Conservation (phyloP, 1,140 invertebrate genomes). For the Bombyx mori region ASM3026992v2 NC_085119.1:12613501-12614000, state of each 20-base stretch:
- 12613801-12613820: constrained; percentile 19
- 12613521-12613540: too few relatives aligned
- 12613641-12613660: constrained; percentile 21
- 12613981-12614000: too few relatives aligned
- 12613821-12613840: constrained; percentile 24
- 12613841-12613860: constrained; percentile 17
- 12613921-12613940: constrained; percentile 14
- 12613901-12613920: constrained; percentile 17
- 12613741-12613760: constrained; percentile 14
- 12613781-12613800: constrained; percentile 10
- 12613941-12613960: background rate
- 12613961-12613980: too few relatives aligned
- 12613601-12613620: constrained; percentile 27
- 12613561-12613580: background rate
- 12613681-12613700: constrained; percentile 29
- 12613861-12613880: constrained; percentile 25
- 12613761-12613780: constrained; percentile 33
- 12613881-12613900: constrained; percentile 35
- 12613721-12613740: constrained; percentile 19
- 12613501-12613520: too few relatives aligned
- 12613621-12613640: constrained; percentile 26
- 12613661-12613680: constrained; percentile 22
- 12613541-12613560: too few relatives aligned
- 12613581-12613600: constrained; percentile 21
- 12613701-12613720: constrained; percentile 47